Base-by-base conservation (phyloP, 2,797 vertebrate species). In the Poecilia velifera region DNA sequence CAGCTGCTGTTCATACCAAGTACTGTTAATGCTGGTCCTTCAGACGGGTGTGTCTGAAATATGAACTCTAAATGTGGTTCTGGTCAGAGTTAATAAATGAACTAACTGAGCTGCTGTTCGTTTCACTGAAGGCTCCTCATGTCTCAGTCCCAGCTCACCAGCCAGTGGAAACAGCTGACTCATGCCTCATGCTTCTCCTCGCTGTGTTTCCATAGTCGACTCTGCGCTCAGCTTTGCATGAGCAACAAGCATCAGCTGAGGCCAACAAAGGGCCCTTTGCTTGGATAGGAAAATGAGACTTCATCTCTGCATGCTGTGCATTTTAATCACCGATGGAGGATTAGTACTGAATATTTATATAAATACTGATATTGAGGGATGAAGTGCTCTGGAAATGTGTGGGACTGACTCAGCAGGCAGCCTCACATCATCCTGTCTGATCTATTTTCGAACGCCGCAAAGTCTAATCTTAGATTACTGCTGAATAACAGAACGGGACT, bases 201-300 rank as follows among this genome's bases (percentile, higher is more conserved):
- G 43, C 18, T 36, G 36, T 39, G 49, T 84, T 87, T 79, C 57
- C 74, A 79, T 41, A 25, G 55, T 45, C 45, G 75, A 73, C 74
- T 53, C 73, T 81, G 80, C 53, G 62, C 73, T 82, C 76, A 80
- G 45, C 70, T 95, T 95, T 96, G 89, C 92, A 93, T 94, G 74
- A 82, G 16, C 66, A 71, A 80, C 20, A 59, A 72, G 81, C 41
- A 79, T 87, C 73, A 88, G 62, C 82, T 8, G 71, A 64, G 31
- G 78, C 70, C 31, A 80, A 91, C 90, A 93, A 87, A 85, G 72
- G 46, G 55, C 45, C 64, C 64, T 83, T 84, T 86, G 85, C 49
- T 78, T 16, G 41, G 45, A 83, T 71, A 86, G 82, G 87, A 43
- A 90, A 92, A 92, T 89, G 14, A 80, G 41, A 57, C 20, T n/a